phyloP scores from a whole-genome alignment of 2,888 invertebrate species.

The Agrotis segetum region DNA sequence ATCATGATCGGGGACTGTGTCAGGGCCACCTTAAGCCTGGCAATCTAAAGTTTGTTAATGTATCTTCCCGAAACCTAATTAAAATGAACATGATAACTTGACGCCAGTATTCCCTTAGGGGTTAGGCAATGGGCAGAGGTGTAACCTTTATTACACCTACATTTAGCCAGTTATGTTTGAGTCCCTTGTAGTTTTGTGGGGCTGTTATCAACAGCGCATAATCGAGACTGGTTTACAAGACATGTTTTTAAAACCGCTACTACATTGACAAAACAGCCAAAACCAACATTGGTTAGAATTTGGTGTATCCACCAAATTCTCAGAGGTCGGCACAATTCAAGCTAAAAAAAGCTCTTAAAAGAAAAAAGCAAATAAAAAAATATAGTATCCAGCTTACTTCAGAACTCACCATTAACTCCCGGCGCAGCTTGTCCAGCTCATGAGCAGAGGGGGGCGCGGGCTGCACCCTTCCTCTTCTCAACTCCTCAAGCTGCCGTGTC shows the following conservation, averaged over 20 bases:
- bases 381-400: conserved; percentile 30
- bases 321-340: too few relatives aligned
- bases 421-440: conserved; percentile 97
- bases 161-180: background rate
- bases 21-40: background rate
- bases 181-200: background rate
- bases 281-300: too few relatives aligned
- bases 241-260: too few relatives aligned
- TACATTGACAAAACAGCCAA: background rate
- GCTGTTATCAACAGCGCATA: background rate
- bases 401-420: conserved; percentile 96
- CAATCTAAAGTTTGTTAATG: background rate
- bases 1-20: background rate
- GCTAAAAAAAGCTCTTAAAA: background rate
- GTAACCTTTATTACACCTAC: background rate
- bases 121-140: background rate
- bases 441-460: conserved; percentile 94
- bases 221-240: background rate
- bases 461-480: conserved; percentile 93
- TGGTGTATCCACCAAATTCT: background rate
- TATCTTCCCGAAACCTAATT: background rate
- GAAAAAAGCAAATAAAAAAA: conserved; percentile 22
- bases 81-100: background rate
- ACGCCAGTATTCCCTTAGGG: background rate
- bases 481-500: conserved; percentile 98